Base-by-base conservation (phyloP, 2,797 vertebrate genomes). In the Bryconaethiops microstoma region DNA sequence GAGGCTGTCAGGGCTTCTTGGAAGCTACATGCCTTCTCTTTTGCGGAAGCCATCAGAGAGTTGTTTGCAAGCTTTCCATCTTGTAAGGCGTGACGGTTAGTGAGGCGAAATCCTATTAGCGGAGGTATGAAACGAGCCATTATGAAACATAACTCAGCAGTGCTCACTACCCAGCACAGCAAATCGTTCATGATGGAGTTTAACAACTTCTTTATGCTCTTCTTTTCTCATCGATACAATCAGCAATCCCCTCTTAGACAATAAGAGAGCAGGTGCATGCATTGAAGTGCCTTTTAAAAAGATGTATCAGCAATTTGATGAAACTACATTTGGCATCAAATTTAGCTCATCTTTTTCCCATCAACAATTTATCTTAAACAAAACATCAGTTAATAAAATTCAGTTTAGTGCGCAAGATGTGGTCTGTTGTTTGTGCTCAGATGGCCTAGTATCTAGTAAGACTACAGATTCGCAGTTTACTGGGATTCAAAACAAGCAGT, bases 21-120 rank as follows among this genome's bases (percentile, higher is more conserved):
- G 39, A n/a, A 63, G 42, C 55, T 10, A 60, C 45, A 29, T 48
- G 4, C 16, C 23, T 76, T 78, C n/a, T 42, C 54, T 68, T 62
- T 25, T 65, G n/a, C 29, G 19, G 64, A 74, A 84, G 50, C 69
- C 68, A 67, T 35, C 60, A 62, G 55, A 52, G 76, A 81, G 68
- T 68, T 76, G 73, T 76, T 71, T 76, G 78, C 45, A 65, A 64
- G 81, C 45, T 77, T 16, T 65, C 42, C 9, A 8, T 84, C 39
- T 64, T 84, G 25, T 76, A 57, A 19, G 62, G 67, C 40, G 23
- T 74, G 71, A 78, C 55, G 71, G 64, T 72, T 65, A 71, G 55
- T 70, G 84, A 70, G 40, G 48, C 0, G 4, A 77, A 82, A 83
- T 79, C 73, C 60, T 74, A 59, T 74, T 77, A 79, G 25, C 25